Conservation (phyloP, 1,140 invertebrate species). For the Campoletis sonorensis region DNA sequence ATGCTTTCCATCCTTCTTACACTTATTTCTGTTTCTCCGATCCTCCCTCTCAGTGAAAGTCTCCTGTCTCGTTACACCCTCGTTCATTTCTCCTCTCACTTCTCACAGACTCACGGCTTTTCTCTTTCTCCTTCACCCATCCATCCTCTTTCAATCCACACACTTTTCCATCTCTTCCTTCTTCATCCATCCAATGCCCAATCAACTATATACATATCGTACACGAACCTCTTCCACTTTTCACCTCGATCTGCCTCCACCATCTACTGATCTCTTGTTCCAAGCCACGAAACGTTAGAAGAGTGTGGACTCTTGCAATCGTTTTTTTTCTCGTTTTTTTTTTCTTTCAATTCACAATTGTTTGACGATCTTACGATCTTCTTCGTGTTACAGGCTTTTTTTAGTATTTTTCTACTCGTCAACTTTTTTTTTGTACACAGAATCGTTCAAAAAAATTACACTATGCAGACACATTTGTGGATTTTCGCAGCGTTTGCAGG, state of each 20-base stretch:
- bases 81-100: not conserved
- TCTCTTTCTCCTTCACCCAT: constrained; percentile 14
- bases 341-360: constrained; percentile 15
- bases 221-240: constrained; percentile 24
- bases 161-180: constrained; percentile 38
- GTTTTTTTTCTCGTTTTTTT: too few relatives aligned
- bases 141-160: not conserved
- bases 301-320: constrained; percentile 66
- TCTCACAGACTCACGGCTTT: not conserved
- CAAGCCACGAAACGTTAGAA: constrained; percentile 65
- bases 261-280: constrained; percentile 74
- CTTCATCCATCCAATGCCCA: not conserved
- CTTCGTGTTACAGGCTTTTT: too few relatives aligned
- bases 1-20: not conserved
- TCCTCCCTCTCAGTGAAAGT: not conserved
- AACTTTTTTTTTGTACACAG: not conserved
- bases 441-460: too few relatives aligned
- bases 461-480: not conserved
- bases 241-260: constrained; percentile 62
- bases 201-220: constrained; percentile 40
- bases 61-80: not conserved
- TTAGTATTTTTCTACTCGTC: too few relatives aligned
- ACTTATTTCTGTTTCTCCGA: not conserved
- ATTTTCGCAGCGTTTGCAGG: not conserved
- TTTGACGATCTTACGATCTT: not conserved